These are phyloP conservation scores for Rhombomys opimus DNA, from an alignment of 2,113 vertebrate genomes.

Conservation along the genomic window DNA sequence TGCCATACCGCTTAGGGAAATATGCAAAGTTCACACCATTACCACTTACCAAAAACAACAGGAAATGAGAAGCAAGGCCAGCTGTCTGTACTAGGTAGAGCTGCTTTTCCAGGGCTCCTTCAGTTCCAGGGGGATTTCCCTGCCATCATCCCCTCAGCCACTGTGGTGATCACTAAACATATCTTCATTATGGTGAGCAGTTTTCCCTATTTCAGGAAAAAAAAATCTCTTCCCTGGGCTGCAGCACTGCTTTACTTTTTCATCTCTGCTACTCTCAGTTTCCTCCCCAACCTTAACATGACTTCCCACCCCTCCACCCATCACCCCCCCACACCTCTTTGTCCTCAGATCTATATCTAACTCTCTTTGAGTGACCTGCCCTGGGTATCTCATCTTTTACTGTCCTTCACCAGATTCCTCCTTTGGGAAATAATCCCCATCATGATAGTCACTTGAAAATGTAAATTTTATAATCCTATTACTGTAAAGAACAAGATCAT, in stretches of 20 bases:
- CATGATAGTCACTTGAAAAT: neutral
- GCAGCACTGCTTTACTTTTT: neutral
- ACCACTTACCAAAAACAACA: neutral
- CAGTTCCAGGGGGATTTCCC: neutral
- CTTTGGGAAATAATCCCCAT: neutral
- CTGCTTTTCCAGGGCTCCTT: neutral
- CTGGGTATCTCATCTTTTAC: neutral
- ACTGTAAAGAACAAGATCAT: neutral
- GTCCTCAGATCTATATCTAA: neutral
- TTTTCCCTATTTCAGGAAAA: constrained; percentile 21
- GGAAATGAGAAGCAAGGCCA: neutral
- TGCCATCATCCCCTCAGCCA: neutral
- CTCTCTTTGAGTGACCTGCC: neutral
- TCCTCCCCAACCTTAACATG: too few relatives aligned
- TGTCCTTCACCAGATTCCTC: neutral
- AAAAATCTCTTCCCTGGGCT: neutral
- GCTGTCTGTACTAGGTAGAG: neutral
- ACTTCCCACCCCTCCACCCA: too few relatives aligned
- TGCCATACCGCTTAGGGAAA: neutral
- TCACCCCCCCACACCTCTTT: neutral
- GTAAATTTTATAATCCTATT: neutral
- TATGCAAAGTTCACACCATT: neutral
- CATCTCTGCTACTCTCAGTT: neutral
- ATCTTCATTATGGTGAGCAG: neutral
- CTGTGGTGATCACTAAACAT: neutral